Conservation (phyloP, 2,888 invertebrate species). For the Drosophila infuscata region DNA sequence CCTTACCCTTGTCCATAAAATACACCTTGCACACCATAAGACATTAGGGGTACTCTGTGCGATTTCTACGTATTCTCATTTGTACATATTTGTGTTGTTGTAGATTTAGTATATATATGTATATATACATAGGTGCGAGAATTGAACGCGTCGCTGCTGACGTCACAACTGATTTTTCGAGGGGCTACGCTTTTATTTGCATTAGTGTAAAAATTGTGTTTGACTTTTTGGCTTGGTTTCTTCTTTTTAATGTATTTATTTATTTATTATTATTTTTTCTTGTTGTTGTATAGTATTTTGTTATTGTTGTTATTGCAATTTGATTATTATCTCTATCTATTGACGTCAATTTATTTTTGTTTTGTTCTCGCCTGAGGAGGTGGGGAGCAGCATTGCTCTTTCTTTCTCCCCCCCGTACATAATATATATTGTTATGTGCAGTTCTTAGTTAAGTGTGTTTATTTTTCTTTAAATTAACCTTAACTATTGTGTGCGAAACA, state of each 20-base stretch:
- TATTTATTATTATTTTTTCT: conserved; percentile 30
- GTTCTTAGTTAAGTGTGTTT: conserved; percentile 44
- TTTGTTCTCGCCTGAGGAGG: conserved; percentile 13
- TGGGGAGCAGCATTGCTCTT: conserved; percentile 35
- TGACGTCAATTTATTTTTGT: conserved; percentile 75
- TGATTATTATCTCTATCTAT: conserved; percentile 66
- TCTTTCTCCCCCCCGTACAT: conserved; percentile 1
- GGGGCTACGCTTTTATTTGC: conserved; percentile 46
- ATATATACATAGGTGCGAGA: conserved; percentile 37
- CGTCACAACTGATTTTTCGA: conserved; percentile 36
- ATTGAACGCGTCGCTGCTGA: conserved; percentile 37
- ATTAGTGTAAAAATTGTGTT: conserved; percentile 57
- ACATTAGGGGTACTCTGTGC: conserved; percentile 1
- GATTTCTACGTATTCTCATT: conserved; percentile 2
- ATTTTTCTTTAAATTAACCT: conserved; percentile 60
- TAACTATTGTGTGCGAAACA: conserved; percentile 29
- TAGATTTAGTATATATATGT: not conserved
- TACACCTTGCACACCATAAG: conserved; percentile 49
- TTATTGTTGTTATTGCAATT: conserved; percentile 56
- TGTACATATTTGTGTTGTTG: conserved; percentile 3
- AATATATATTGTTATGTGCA: conserved; percentile 35
- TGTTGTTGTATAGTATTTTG: conserved; percentile 1
- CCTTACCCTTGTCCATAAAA: conserved; percentile 27
- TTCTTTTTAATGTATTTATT: conserved; percentile 42
- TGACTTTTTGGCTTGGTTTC: conserved; percentile 56